Base-by-base conservation (phyloP, 2,888 invertebrate species). In the Aradus depressus region DNA sequence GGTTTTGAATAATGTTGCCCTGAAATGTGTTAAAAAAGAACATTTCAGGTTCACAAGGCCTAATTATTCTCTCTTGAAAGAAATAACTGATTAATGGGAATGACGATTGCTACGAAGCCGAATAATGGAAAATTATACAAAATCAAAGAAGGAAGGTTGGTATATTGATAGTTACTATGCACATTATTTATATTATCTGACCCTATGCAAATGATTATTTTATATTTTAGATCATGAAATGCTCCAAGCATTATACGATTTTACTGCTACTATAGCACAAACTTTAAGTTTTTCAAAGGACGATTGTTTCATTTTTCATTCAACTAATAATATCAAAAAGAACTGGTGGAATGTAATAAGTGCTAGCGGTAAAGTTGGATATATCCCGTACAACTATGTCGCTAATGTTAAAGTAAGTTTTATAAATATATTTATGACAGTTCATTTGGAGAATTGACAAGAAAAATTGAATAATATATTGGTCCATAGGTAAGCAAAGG, bases 321-420 rank as follows among this genome's bases (percentile, higher is more conserved):
- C 86, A 65, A 81, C 76, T 19, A 82, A 80, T 57, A 80, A 80
- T 3, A 84, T 85, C 63, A 84, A 86, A 65, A 75, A 80, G 57
- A 87, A 88, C 66, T 88, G 87, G 88, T 88, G 86, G 87, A 84
- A 85, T 72, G 87, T 88, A 43, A 80, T 87, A 60, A 86, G 85
- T 70, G 79, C 75, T 66, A 79, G 77, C 65, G 88, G 86, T 61
- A 81, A 84, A 67, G 56, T 86, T 59, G 88, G 88, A 45, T 88
- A 85, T 64, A 85, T 88, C 60, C 88, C 88, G 54, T 87, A 86
- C 44, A 88, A 88, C 74, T 88, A 88, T 70, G 86, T 88, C 51
- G 79, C 81, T 62, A 75, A 77, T 62, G 76, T 84, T 62, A 82
- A 84, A 74, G 87, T 86, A 65, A 69, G 65, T 60, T 16, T 26